Evolutionary conservation across 2,797 vertebrate genomes (phyloP), one percentile per base, ranked within the genome.

Genomic region (Podargus strigoides): DNA sequence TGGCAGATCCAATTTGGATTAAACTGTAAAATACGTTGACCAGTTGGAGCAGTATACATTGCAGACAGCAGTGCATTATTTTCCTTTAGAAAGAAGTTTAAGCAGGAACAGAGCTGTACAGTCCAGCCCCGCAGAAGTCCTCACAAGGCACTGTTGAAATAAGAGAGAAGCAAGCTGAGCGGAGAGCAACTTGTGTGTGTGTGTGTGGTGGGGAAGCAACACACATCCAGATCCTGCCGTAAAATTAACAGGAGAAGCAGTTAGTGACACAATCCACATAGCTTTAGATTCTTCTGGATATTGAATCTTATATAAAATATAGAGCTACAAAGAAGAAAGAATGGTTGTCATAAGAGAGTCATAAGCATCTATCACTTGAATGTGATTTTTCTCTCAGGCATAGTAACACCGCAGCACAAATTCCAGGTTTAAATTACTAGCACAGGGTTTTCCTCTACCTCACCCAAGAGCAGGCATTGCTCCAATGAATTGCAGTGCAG

Each of bases 151-250:
- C 7, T 36, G 32, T 2, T 59, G 42, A 70, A 90, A 34, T 44
- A n/a, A 81, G 20, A 69, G 20, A 69, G 28, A 7, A 53, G 11
- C 14, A 67, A 72, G 14, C 12, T 26, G 49, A 55, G 39, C 9
- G 79, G 62, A 79, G 14, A 14, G 7, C 5, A 12, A 22, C 11
- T 30, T 67, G n/a, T 36, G 12, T 5, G 14, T 9, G 8, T 22
- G 23, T 15, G 11, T 39, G 22, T 36, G 28, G 24, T 32, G 24
- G 21, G 19, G 14, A 52, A 86, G 37, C 19, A 85, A 27, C 42
- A 47, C n/a, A 42, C 0, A 0, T 5, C 15, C 19, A n/a, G 26
- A 58, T 46, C 27, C 26, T 69, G 37, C 28, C 30, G 24, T 44
- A 63, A 67, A 37, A 74, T 49, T 34, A 62, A 42, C 22, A 37